phyloP scores from a whole-genome alignment of 2,797 vertebrate genomes.

The Neoniphon sammara region DNA sequence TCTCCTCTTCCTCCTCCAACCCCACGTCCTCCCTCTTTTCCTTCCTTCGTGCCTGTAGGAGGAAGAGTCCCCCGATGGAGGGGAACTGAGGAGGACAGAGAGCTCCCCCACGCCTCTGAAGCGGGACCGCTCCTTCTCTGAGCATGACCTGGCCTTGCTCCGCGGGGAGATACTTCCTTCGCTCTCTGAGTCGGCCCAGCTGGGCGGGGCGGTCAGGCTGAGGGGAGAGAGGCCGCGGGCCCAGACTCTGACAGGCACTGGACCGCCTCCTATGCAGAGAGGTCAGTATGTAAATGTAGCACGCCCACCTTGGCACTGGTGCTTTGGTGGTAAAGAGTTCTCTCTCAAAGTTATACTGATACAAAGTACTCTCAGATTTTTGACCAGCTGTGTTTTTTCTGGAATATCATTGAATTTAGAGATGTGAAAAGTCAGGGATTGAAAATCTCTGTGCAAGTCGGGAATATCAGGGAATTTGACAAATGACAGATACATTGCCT shows the following conservation, averaged over 20 bases:
- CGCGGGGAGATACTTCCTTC: conserved; percentile 79
- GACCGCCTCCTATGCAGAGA: conserved; percentile 67
- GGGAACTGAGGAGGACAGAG: conserved; percentile 75
- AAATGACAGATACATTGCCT: too few species aligned
- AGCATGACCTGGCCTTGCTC: conserved; percentile 90
- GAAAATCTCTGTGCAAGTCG: too few species aligned
- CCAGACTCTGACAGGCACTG: conserved; percentile 70
- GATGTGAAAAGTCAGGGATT: too few species aligned
- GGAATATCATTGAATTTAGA: too few species aligned
- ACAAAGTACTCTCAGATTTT: too few species aligned
- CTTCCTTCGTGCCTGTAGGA: conserved; percentile 79
- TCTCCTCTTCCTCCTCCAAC: too few species aligned
- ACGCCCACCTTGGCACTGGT: too few species aligned
- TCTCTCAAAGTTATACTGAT: too few species aligned
- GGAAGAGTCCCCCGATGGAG: conserved; percentile 88
- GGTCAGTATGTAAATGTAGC: conserved; percentile 66
- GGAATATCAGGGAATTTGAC: too few species aligned
- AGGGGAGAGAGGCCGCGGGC: conserved; percentile 80
- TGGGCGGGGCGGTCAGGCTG: conserved; percentile 42
- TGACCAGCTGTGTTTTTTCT: too few species aligned
- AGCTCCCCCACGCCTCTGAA: conserved; percentile 84
- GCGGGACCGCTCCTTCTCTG: conserved; percentile 95
- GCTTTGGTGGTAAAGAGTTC: too few species aligned
- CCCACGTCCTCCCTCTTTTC: not conserved
- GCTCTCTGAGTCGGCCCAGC: conserved; percentile 53